Conservation (phyloP, 1,140 invertebrate species). For the Drosophila bocqueti region DNA sequence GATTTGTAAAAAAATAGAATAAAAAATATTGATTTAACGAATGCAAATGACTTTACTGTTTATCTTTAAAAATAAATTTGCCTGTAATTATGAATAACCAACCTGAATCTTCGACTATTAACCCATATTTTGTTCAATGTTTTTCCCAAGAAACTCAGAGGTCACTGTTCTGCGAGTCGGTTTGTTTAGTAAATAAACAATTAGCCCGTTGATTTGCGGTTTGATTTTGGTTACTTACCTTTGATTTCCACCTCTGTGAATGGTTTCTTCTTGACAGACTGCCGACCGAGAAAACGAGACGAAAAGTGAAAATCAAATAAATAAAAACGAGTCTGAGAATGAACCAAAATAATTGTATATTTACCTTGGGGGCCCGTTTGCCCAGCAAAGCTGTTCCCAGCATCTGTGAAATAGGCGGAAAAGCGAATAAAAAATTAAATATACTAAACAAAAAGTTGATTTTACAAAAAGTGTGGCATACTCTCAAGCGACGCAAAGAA, state of each 20-base stretch:
- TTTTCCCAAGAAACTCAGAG: conserved; percentile 26
- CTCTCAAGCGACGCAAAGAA: conserved; percentile 43
- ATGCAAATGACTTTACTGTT: not conserved
- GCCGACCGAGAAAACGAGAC: conserved; percentile 35
- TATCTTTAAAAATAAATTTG: conserved; percentile 27
- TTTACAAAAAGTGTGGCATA: conserved; percentile 46
- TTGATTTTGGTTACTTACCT: conserved; percentile 65
- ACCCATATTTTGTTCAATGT: conserved; percentile 27
- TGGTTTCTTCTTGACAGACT: conserved; percentile 84
- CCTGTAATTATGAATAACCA: conserved; percentile 18
- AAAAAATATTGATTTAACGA: not conserved
- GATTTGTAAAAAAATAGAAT: not conserved
- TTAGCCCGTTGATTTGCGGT: conserved; percentile 28
- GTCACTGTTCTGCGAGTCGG: conserved; percentile 17
- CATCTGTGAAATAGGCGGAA: conserved; percentile 65
- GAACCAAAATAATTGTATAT: conserved; percentile 16
- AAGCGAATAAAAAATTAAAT: conserved; percentile 32
- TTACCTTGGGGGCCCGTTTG: conserved; percentile 82
- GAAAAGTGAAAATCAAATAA: conserved; percentile 47
- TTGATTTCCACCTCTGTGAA: conserved; percentile 81
- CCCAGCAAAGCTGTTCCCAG: conserved; percentile 84
- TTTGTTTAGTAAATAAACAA: conserved; percentile 48
- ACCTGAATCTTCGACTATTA: conserved; percentile 9
- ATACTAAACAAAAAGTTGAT: conserved; percentile 17
- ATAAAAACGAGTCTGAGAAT: conserved; percentile 27